Conservation (phyloP, 2,888 invertebrate genomes). For the Cerceris rybyensis region DNA sequence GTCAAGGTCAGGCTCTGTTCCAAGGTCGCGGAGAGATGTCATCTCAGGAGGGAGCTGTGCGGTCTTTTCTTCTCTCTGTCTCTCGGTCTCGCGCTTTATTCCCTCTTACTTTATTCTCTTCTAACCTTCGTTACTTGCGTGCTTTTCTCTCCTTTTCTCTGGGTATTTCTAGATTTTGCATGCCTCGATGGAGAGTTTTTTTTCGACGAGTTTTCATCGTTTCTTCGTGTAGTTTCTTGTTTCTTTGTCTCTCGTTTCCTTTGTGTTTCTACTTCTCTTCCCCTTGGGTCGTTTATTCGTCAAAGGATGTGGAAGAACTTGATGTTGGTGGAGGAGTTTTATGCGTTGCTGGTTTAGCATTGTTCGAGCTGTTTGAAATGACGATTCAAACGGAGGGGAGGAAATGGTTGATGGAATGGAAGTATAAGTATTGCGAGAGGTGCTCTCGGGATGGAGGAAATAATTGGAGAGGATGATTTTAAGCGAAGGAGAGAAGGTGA, state of each 20-base stretch:
- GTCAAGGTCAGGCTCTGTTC: conserved; percentile 78
- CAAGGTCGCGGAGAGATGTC: conserved; percentile 79
- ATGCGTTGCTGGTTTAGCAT: background rate
- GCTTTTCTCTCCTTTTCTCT: conserved; percentile 1
- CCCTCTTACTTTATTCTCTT: background rate
- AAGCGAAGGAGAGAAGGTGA: too few relatives aligned
- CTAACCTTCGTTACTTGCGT: conserved; percentile 17
- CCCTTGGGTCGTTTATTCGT: background rate
- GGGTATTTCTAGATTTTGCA: conserved; percentile 2
- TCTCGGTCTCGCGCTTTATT: conserved; percentile 10
- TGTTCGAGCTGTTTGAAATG: background rate
- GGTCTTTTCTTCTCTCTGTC: conserved; percentile 29
- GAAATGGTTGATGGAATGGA: background rate
- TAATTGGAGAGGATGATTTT: too few relatives aligned
- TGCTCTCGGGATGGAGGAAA: too few relatives aligned
- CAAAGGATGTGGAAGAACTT: conserved; percentile 24
- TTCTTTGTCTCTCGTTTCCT: conserved; percentile 10
- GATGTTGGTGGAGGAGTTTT: conserved; percentile 10
- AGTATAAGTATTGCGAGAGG: background rate
- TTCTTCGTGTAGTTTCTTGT: background rate
- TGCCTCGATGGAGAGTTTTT: background rate
- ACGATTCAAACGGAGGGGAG: background rate
- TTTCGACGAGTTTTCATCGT: background rate
- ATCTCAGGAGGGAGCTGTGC: conserved; percentile 71
- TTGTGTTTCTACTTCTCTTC: background rate